Base-by-base conservation (phyloP, 1,140 invertebrate genomes). In the Drosophila rufa region DNA sequence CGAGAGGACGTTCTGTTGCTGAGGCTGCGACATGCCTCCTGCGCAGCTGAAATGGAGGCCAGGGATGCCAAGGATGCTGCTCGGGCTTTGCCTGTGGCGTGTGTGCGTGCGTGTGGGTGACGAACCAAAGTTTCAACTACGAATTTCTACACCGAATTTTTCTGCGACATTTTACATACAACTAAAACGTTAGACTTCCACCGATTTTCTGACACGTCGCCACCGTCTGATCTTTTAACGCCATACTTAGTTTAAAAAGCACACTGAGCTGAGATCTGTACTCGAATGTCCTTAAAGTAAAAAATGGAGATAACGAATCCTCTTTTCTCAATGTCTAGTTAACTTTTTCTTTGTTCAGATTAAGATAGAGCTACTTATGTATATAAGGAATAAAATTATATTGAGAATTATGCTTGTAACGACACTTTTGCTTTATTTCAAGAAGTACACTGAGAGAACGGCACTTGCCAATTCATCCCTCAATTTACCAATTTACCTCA, bases 71-170 rank as follows among this genome's bases (percentile, higher is more conserved):
- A 11, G 30, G 40, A 45, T 67, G 43, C 53, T 61, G 30, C 17
- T 12, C 43, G 42, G 47, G 47, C 38, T 59, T 46, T 40, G 36
- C 30, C 47, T 59, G 33, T 50, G 67, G 62, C 12, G 59, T 42
- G 22, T 25, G 48, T 55, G 70, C 22, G 55, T 11, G 36, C 50
- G 43, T 15, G 65, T 55, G 61, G 55, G 60, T 64, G 51, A 73
- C 60, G 71, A 76, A 68, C 57, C 50, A 33, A 79, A 82, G 66
- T 82, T 86, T 68, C 33, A 55, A 48, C 33, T 64, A 86, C 82
- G 46, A 86, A 79, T 36, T 77, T 68, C 55, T 77, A 85, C 82
- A 85, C 62, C 58, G 57, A 82, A 79, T 86, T 87, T 87, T 79
- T 55, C 58, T 73, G 58, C 55, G 45, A 86, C 82, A 86, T 86